phyloP scores from a whole-genome alignment of 2,888 invertebrate species.

The Rotaria sp. region DNA sequence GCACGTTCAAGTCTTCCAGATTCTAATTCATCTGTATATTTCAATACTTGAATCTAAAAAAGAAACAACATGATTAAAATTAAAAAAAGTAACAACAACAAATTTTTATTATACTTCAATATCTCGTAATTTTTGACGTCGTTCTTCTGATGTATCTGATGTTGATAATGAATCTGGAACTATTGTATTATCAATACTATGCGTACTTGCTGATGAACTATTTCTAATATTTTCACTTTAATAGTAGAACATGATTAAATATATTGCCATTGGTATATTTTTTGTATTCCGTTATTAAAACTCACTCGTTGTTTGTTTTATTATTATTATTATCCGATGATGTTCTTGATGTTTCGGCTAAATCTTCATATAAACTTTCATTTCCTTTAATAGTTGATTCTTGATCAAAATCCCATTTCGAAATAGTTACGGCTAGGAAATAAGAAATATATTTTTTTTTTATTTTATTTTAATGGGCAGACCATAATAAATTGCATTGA shows the following conservation, averaged over 20 bases:
- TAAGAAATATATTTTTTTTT: no score
- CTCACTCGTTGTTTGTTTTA: conserved; percentile 19
- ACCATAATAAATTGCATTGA: no score
- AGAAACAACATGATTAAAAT: neutral
- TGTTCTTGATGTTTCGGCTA: conserved; percentile 27
- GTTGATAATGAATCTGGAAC: neutral
- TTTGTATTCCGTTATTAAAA: neutral
- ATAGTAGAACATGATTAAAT: neutral
- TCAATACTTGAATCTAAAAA: conserved; percentile 18
- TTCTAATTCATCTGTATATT: conserved; percentile 36
- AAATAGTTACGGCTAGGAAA: conserved; percentile 27
- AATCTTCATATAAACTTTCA: conserved; percentile 35
- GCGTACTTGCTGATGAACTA: neutral
- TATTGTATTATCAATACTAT: conserved; percentile 8
- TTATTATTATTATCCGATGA: neutral
- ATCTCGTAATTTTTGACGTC: conserved; percentile 35
- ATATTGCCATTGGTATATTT: neutral
- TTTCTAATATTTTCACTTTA: conserved; percentile 13
- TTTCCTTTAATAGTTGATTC: neutral
- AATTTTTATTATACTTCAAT: conserved; percentile 3
- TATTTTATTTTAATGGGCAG: no score
- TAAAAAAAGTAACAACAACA: neutral
- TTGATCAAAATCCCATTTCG: conserved; percentile 41
- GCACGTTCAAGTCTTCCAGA: conserved; percentile 1
- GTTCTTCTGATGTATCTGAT: conserved; percentile 31